Evolutionary conservation across 1,140 invertebrate genomes (phyloP).

Genomic region (Aphis gossypii): DNA sequence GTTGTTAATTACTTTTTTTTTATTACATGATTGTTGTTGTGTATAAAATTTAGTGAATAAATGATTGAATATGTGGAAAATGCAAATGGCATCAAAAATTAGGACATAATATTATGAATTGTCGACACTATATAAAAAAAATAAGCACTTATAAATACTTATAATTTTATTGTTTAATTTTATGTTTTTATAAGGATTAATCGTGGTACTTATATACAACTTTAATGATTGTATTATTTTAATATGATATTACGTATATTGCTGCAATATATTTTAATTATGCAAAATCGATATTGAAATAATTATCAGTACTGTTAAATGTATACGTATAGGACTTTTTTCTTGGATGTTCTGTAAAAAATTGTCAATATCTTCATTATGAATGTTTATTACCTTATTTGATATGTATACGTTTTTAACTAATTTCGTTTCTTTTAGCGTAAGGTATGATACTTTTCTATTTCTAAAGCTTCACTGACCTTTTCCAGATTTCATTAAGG

Average conservation of each 20-base stretch:
- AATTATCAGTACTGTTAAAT: background rate
- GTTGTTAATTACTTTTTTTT: too few species aligned
- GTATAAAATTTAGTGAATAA: too few species aligned
- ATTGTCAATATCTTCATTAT: background rate
- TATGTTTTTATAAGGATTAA: background rate
- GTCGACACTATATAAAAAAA: too few species aligned
- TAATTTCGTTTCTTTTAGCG: background rate
- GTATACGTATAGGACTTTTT: background rate
- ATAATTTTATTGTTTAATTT: background rate
- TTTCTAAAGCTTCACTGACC: background rate
- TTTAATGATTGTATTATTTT: background rate
- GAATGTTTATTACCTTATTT: background rate
- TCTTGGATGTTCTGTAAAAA: background rate
- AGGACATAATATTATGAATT: too few species aligned
- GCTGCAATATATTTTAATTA: background rate
- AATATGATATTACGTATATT: background rate
- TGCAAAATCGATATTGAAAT: background rate
- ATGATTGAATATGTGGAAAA: too few species aligned
- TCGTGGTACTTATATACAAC: background rate
- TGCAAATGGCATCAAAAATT: too few species aligned
- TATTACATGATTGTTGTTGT: too few species aligned
- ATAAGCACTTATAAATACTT: background rate
- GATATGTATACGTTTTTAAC: background rate
- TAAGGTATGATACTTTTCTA: background rate
- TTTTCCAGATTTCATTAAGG: conserved; percentile 51